Percentiles rank a stretch among this genome's conserved stretches.
Conservation (phyloP, 2,113 vertebrate genomes). For the Trematocara marginatum region DNA sequence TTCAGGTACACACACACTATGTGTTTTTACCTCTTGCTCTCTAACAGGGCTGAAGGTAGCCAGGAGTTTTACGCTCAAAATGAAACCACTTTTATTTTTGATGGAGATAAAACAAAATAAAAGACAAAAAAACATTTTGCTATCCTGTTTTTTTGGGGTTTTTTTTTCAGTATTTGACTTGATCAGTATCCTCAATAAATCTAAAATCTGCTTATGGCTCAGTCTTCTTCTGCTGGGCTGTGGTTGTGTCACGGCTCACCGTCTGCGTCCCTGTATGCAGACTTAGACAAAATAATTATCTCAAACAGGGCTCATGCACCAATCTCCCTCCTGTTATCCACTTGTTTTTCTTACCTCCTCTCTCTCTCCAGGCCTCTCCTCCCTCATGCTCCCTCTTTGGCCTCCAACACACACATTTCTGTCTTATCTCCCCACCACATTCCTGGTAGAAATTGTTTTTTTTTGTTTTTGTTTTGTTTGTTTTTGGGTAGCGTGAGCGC, state of each 20-base stretch:
- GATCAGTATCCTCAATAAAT: neutral
- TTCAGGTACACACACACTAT: neutral
- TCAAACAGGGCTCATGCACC: neutral
- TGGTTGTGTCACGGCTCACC: neutral
- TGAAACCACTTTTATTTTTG: neutral
- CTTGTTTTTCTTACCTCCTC: conserved; percentile 29
- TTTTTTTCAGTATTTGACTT: neutral
- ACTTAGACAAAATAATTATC: neutral
- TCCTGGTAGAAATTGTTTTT: conserved; percentile 2
- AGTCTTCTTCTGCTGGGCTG: neutral
- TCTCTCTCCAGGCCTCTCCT: neutral
- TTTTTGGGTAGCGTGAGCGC: neutral
- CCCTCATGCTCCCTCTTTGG: neutral
- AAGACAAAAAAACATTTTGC: neutral
- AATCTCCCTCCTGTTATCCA: neutral
- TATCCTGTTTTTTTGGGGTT: neutral
- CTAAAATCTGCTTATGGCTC: neutral
- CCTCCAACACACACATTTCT: neutral
- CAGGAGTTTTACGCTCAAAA: neutral
- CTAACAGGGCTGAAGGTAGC: neutral
- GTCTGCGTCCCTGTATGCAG: neutral
- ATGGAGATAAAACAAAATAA: neutral
- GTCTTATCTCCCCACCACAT: neutral
- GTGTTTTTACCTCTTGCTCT: neutral
- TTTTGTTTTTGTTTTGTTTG: neutral